Evolutionary conservation across 2,797 vertebrate species (phyloP), one percentile per base, ranked within the genome.

Genomic region (Xiphorhynchus erythropygius): DNA sequence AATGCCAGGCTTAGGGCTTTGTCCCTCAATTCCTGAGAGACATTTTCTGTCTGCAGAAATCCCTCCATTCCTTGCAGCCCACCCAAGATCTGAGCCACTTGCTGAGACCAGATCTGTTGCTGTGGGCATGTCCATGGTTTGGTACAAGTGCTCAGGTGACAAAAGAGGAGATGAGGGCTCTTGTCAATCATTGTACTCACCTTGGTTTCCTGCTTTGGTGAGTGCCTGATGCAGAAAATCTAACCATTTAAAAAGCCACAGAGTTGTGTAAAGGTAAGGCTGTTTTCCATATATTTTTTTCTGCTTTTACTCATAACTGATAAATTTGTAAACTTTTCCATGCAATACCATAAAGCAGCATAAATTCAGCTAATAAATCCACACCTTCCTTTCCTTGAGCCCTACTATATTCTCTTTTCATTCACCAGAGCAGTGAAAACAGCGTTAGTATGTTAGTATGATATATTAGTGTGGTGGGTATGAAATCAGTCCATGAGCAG

Each of bases 111-210:
- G 2, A 0, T 16, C 67, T 27, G 9, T 30, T 1, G 0, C 53
- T 28, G 57, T 37, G 42, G 49, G 25, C 42, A 47, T 3, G 5
- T 15, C 42, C 0, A 0, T 21, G 30, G n/a, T 62, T 63, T 24
- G 39, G n/a, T 44, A 4, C 11, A 27, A 28, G 53, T 4, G 18
- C 17, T 21, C n/a, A 10, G 39, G 56, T 47, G 55, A 39, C 17
- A 9, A 32, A 37, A 24, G 35, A 50, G 24, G 35, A 62, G n/a
- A 39, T 1, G 1, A 42, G 9, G n/a, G 14, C 10, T 49, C 7
- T 3, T n/a, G 10, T 30, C 5, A 9, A 47, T 53, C 33, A n/a
- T 8, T 13, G 13, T 25, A 32, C 65, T 91, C 50, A 9, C n/a
- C 28, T 73, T 55, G n/a, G 16, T 68, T 84, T 84, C 33, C 46